Percentiles rank a stretch among this genome's conserved stretches.
phyloP scores from a whole-genome alignment of 1,140 invertebrate species.

The Eubasilissa regina region DNA sequence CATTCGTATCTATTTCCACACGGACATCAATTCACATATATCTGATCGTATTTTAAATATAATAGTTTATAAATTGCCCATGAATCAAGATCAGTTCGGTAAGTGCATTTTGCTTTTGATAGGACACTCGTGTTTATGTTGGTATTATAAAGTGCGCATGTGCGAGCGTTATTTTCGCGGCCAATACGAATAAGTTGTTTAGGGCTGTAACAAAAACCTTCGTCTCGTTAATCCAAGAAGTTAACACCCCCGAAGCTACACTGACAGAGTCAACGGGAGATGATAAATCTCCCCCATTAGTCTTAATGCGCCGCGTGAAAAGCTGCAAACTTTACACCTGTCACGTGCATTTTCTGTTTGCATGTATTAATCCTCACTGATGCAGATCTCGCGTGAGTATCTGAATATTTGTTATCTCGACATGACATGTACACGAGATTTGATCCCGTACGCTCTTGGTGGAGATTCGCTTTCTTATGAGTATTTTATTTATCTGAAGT shows the following conservation, averaged over 20 bases:
- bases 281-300: neutral
- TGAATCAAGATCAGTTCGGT: no score
- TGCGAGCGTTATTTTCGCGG: neutral
- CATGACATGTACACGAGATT: no score
- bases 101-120: no score
- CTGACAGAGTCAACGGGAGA: neutral
- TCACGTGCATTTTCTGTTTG: neutral
- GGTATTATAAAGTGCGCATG: neutral
- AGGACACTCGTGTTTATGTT: no score
- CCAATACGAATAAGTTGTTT: neutral
- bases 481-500: no score
- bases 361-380: neutral
- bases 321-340: conserved; percentile 21
- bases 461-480: no score
- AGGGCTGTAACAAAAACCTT: neutral
- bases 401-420: neutral
- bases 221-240: neutral
- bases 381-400: neutral
- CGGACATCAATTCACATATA: no score
- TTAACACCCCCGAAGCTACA: neutral
- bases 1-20: no score
- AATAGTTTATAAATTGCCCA: no score
- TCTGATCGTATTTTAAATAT: no score
- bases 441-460: no score
- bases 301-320: conserved; percentile 4